Evolutionary conservation across 1,140 invertebrate species (phyloP).

Genomic region (Trachymyrmex cornetzi): DNA sequence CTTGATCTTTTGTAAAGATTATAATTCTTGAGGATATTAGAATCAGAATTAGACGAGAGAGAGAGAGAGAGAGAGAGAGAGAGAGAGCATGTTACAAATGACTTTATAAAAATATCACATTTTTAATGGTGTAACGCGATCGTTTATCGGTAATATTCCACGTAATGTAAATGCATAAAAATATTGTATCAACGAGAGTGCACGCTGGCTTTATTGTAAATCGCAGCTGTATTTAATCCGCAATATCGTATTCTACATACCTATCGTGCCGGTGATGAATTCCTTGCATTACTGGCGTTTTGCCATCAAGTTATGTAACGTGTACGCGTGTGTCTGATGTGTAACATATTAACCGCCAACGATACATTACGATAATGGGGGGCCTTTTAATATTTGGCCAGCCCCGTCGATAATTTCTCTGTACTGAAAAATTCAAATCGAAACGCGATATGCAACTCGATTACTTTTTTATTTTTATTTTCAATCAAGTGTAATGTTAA

Average conservation of each 20-base stretch:
- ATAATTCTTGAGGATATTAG: neutral
- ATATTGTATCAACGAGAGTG: slow-evolving; percentile 66
- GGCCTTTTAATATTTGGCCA: slow-evolving; percentile 69
- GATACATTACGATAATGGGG: slow-evolving; percentile 68
- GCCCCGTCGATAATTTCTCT: slow-evolving; percentile 55
- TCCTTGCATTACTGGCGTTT: slow-evolving; percentile 71
- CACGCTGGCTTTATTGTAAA: slow-evolving; percentile 64
- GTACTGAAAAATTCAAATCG: slow-evolving; percentile 64
- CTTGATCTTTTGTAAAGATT: neutral
- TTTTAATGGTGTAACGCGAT: slow-evolving; percentile 72
- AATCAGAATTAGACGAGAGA: neutral
- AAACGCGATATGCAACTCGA: slow-evolving; percentile 50
- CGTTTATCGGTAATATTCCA: slow-evolving; percentile 63
- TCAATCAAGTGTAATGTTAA: slow-evolving; percentile 11
- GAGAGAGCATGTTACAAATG: neutral
- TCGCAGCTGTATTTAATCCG: slow-evolving; percentile 70
- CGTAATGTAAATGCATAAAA: slow-evolving; percentile 61
- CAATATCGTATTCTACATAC: slow-evolving; percentile 72
- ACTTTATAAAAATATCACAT: slow-evolving; percentile 60
- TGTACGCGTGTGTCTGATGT: slow-evolving; percentile 39
- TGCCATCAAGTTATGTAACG: slow-evolving; percentile 62
- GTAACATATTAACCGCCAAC: slow-evolving; percentile 70
- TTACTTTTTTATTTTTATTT: slow-evolving; percentile 43
- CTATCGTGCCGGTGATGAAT: slow-evolving; percentile 71
- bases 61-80: too few relatives aligned